Evolutionary conservation across 1,140 invertebrate genomes (phyloP), one percentile per base, ranked within the genome.

Genomic region (Temnothorax curvispinosus): DNA sequence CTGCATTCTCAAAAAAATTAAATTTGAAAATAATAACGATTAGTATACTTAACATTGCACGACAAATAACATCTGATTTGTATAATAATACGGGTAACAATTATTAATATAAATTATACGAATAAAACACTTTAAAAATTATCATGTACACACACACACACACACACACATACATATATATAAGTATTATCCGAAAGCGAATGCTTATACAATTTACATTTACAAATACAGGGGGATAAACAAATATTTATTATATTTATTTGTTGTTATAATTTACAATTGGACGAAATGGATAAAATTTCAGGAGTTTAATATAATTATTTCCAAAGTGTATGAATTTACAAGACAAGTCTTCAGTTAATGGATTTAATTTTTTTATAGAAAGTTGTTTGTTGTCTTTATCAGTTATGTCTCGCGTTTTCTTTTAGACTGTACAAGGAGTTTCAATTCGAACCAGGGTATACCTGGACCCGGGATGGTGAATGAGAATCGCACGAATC

Each of bases 361-460:
- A 52, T 21, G 3, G 18, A 27, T 72, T 44, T 32, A 32, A 0
- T 47, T 71, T 27, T 15, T 18, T 72, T 32, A 18, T 0, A 0
- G 11, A 72, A 47, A 72, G 1, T 8, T 8, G 11, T 72, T 72
- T 27, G 3, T 6, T 13, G 7, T 32, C 15, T 71, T 32, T 35
- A 15, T 58, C 27, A 38, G 7, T n/a, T 38, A n/a, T 41, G 21
- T 21, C 9, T 52, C 3, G 4, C 0, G 13, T 72, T 41, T n/a
- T 44, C 21, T 87, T 80, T 90, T 69, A n/a, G 74, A 82, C 85
- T 89, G 67, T 90, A 87, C 88, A 18, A 89, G 81, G 89, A 78
- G 60, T 89, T 85, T 76, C 69, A 90, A 85, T 32, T 54, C 81
- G 81, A 90, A 71, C 56, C 76, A 86, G 71, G 38, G 47, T 72